Conservation (phyloP, 2,113 vertebrate genomes). For the Tragelaphus strepsiceros region DNA sequence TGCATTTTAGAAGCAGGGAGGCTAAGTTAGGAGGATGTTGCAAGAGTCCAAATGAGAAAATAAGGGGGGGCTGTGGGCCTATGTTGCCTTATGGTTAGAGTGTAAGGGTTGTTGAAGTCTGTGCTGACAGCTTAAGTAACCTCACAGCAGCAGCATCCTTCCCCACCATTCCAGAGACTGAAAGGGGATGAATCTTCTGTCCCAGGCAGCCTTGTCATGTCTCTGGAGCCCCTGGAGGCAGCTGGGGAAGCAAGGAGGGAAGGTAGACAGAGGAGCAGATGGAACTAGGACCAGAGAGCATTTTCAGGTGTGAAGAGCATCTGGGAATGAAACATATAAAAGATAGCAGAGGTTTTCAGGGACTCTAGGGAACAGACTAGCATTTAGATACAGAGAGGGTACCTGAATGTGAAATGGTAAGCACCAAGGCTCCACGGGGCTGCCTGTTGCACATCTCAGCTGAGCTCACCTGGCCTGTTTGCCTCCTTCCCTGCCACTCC, state of each 20-base stretch:
- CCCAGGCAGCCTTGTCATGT: neutral
- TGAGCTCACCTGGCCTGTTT: neutral
- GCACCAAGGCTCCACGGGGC: neutral
- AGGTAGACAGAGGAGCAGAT: neutral
- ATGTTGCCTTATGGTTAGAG: neutral
- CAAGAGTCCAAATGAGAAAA: conserved; percentile 22
- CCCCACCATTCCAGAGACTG: conserved; percentile 27
- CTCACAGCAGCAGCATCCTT: conserved; percentile 42
- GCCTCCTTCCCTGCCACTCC: neutral
- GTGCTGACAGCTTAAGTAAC: neutral
- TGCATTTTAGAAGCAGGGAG: conserved; percentile 12
- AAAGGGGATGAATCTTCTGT: neutral
- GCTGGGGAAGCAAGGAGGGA: neutral
- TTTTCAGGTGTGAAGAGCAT: neutral
- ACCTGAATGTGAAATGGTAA: neutral
- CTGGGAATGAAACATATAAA: neutral
- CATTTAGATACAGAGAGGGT: neutral
- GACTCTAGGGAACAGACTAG: neutral
- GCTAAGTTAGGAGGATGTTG: neutral
- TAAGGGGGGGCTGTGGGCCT: neutral
- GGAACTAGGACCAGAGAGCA: neutral
- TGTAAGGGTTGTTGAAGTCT: conserved; percentile 8
- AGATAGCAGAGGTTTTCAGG: neutral
- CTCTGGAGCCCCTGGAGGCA: neutral
- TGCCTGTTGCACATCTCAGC: neutral